Evolutionary conservation across 2,113 vertebrate genomes (phyloP).

Genomic region (Myrmecobius fasciatus): DNA sequence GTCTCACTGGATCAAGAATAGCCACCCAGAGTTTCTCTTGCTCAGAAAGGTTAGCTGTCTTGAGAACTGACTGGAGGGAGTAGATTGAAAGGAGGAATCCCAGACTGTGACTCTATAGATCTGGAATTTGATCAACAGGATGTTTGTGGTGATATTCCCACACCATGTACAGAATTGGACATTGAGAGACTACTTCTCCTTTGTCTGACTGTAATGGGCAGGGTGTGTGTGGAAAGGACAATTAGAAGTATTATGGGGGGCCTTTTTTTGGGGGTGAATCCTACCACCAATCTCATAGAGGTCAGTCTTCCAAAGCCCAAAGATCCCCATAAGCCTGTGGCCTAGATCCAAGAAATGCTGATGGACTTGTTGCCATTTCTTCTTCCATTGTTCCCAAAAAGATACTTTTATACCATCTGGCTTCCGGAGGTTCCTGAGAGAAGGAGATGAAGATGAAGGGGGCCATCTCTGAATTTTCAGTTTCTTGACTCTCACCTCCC

Average conservation of each 20-base stretch:
- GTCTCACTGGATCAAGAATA: no score
- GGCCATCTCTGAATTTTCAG: not conserved
- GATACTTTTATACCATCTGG: constrained; percentile 70
- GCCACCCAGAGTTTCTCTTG: constrained; percentile 7
- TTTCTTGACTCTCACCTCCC: not conserved
- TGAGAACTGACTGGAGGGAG: not conserved
- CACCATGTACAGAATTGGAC: not conserved
- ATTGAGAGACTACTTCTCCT: not conserved
- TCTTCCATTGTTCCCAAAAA: constrained; percentile 84
- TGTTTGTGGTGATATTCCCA: not conserved
- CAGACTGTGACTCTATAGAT: not conserved
- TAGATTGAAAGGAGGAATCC: not conserved
- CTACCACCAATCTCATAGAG: constrained; percentile 87
- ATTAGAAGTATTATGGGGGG: not conserved
- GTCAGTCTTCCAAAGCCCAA: constrained; percentile 84
- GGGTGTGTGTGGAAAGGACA: not conserved
- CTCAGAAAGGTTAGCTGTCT: fast-evolving
- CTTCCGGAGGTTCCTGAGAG: constrained; percentile 80
- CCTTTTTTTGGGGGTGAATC: not conserved
- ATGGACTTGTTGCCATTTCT: constrained; percentile 65
- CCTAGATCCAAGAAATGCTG: constrained; percentile 76
- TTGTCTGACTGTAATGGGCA: not conserved
- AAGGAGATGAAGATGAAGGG: not conserved
- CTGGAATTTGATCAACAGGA: not conserved
- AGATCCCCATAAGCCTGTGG: constrained; percentile 48